Evolutionary conservation across 2,888 invertebrate genomes (phyloP).

Genomic region (Cerastoderma edule): DNA sequence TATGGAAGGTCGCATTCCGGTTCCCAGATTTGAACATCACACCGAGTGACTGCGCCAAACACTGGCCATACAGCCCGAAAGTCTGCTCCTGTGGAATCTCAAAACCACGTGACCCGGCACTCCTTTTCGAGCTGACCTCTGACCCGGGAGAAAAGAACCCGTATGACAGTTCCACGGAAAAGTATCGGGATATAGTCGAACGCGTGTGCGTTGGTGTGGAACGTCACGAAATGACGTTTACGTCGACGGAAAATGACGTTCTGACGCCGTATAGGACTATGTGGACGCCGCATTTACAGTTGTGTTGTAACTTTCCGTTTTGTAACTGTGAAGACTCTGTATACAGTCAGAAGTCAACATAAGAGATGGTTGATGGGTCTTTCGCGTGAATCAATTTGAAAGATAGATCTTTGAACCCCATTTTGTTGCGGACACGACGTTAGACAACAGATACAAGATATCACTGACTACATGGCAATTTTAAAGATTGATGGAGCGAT

Average conservation of each 20-base stretch:
- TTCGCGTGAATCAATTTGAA: no score
- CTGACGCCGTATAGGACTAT: not conserved
- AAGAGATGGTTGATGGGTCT: no score
- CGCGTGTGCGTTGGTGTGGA: not conserved
- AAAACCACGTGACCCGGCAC: slow-evolving; percentile 29
- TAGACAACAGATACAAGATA: no score
- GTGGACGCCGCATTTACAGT: slow-evolving; percentile 36
- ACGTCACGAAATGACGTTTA: slow-evolving; percentile 17
- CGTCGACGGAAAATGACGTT: not conserved
- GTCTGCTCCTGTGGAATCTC: slow-evolving; percentile 25
- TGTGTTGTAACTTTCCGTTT: slow-evolving; percentile 38
- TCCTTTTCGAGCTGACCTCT: slow-evolving; percentile 30
- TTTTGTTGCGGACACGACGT: no score
- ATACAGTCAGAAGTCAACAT: no score
- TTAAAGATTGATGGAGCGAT: no score
- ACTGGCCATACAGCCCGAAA: not conserved
- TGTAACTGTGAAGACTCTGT: slow-evolving; percentile 29
- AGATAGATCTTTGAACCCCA: no score
- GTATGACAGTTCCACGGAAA: not conserved
- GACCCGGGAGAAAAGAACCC: slow-evolving; percentile 35
- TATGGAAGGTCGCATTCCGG: slow-evolving; percentile 38
- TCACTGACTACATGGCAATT: no score
- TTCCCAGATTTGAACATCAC: slow-evolving; percentile 7
- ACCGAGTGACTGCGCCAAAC: not conserved
- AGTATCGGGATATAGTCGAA: slow-evolving; percentile 1